Evolutionary conservation across 2,797 vertebrate species (phyloP), one percentile per base, ranked within the genome.

Genomic region (Spea hammondii): DNA sequence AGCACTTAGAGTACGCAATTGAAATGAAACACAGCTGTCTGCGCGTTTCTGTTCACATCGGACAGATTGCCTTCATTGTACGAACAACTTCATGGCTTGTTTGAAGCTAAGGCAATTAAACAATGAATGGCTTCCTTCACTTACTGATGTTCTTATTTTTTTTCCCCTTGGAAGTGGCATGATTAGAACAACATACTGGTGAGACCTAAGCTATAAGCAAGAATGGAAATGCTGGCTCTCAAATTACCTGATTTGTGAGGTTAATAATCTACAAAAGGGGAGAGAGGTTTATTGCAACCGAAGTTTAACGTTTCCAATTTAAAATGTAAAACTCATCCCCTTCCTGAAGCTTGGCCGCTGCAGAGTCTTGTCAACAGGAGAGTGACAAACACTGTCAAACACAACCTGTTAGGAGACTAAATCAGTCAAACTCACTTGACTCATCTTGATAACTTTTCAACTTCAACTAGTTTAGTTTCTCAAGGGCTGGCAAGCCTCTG

Each of bases 91-190:
- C 78, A 89, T 91, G 91, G 91, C 85, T 88, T 88, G 89, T 94
- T 96, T 95, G 95, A 94, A 93, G 94, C 94, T 89, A 86, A 91
- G 92, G 93, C 93, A 94, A 96, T 98, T 94, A 95, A 89, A 90
- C 92, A 91, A 90, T 94, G 93, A 95, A 94, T 92, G 90, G 94
- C 93, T 94, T 95, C 94, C 93, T 94, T 93, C 93, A 92, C 91
- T 91, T 92, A 89, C 88, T 89, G 90, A 89, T 94, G 88, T 90
- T 90, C 88, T 84, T 86, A 83, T 89, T 83, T 75, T 65, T 65
- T 72, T 66, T 78, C 85, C 85, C 82, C 85, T 89, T 85, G 72
- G 80, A 81, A 83, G 57, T 83, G 70, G 54, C 80, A 54, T 78
- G 81, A 72, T 82, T 84, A 84, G 88, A 88, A 82, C 65, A 82